Conservation (phyloP, 2,797 vertebrate genomes). For the Notolabrus celidotus region DNA sequence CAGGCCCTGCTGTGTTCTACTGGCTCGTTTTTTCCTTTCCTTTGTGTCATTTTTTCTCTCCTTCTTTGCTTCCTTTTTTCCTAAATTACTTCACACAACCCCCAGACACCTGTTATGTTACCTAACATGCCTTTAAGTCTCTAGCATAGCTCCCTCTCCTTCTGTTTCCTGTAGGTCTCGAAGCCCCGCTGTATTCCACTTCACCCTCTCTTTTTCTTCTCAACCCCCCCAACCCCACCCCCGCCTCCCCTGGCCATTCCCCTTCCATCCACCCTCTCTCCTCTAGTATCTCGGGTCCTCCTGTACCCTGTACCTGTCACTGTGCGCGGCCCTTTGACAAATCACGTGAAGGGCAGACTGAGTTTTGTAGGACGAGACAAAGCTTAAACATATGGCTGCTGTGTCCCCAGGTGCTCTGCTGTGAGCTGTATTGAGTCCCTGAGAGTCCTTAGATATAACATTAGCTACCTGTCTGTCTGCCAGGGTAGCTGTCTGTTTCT, state of each 20-base stretch:
- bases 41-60: neutral
- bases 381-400: slow-evolving; percentile 96
- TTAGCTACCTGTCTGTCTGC: slow-evolving; percentile 71
- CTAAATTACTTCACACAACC: slow-evolving; percentile 18
- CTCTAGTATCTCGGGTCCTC: slow-evolving; percentile 71
- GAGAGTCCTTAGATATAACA: slow-evolving; percentile 79
- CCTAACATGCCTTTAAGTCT: slow-evolving; percentile 25
- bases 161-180: slow-evolving; percentile 41
- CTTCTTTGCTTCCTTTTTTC: slow-evolving; percentile 15
- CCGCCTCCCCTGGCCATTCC: slow-evolving; percentile 24
- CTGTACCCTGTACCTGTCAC: slow-evolving; percentile 81
- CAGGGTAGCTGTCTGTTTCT: slow-evolving; percentile 23
- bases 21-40: slow-evolving; percentile 27
- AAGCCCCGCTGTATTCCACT: slow-evolving; percentile 35
- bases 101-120: slow-evolving; percentile 33
- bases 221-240: slow-evolving; percentile 11
- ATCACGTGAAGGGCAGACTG: slow-evolving; percentile 97
- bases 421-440: slow-evolving; percentile 64
- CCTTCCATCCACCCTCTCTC: slow-evolving; percentile 56
- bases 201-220: slow-evolving; percentile 39
- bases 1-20: slow-evolving; percentile 27
- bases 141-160: slow-evolving; percentile 24
- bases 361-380: slow-evolving; percentile 99
- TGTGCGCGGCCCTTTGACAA: slow-evolving; percentile 88
- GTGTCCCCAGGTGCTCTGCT: slow-evolving; percentile 89